These are phyloP conservation scores for Bombus ignitus DNA, from an alignment of 1,140 invertebrate genomes.

Conservation along the genomic window DNA sequence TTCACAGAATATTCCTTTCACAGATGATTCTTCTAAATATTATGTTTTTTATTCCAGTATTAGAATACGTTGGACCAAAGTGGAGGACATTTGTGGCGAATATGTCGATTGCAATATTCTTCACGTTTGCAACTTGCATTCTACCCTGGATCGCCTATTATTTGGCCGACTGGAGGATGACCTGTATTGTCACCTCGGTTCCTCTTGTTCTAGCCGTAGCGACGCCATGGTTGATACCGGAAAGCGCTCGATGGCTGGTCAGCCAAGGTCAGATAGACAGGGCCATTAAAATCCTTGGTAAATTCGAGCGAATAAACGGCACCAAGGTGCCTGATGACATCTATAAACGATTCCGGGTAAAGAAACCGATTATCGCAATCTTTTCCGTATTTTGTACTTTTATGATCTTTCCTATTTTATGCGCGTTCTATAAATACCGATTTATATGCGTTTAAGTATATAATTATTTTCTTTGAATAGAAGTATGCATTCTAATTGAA, in stretches of 20 bases:
- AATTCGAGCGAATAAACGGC: conserved; percentile 91
- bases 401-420: no score
- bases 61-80: conserved; percentile 94
- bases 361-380: background rate
- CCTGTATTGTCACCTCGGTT: conserved; percentile 88
- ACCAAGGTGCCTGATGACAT: conserved; percentile 88
- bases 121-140: conserved; percentile 89
- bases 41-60: conserved; percentile 83
- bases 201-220: conserved; percentile 88
- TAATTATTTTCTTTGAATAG: no score
- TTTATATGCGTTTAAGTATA: no score
- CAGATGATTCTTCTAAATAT: background rate
- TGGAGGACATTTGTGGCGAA: conserved; percentile 94
- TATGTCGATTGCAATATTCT: conserved; percentile 95
- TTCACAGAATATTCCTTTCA: background rate
- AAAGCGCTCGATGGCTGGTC: conserved; percentile 93
- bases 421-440: no score
- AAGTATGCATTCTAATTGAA: no score
- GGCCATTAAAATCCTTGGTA: conserved; percentile 89
- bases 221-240: conserved; percentile 90
- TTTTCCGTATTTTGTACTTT: no score
- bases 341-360: conserved; percentile 86
- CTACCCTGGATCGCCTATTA: conserved; percentile 92
- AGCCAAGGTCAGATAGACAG: conserved; percentile 91
- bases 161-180: conserved; percentile 89